Base-by-base conservation (phyloP, 1,140 invertebrate genomes). In the Linepithema humile region DNA sequence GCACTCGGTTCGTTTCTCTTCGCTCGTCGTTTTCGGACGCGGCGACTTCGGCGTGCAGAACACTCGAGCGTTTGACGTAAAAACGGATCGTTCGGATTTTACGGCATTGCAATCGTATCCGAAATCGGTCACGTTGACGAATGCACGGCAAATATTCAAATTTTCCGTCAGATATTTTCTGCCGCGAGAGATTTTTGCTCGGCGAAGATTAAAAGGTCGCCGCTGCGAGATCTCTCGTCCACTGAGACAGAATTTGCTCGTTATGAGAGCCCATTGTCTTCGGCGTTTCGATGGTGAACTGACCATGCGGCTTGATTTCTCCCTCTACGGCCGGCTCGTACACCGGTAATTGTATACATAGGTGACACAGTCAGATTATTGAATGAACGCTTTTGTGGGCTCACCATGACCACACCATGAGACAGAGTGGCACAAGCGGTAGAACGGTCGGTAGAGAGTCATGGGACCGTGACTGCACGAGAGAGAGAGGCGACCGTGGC, bases 371-470 rank as follows among this genome's bases (percentile, higher is more conserved):
- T 84, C 86, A 75, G 67, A 77, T 88, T 89, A 86, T 89, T 84
- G 84, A 89, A 89, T 88, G 84, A 88, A 86, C 84, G 87, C 84
- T 73, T 84, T 88, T 89, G 67, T 88, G 72, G 87, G 80, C 59
- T 55, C 78, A 57, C 86, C 83, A 78, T 85, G 72, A 74, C 77
- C 82, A 85, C 82, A 90, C 86, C 85, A 86, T 89, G 82, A 85
- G 86, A 90, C 77, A 72, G 78, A 73, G 75, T 70, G 69, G 38
- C 20, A 55, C 72, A 69, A 85, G 84, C 83, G 75, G 82, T 70
- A 65, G 78, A 38, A 88, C 65, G 67, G 67, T 67, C 72, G 85
- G 80, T 50, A 65, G 84, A 90, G 83, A 86, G 80, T 72, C 88
- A 88, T 89, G 87, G 87, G 87, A 86, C 87, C 87, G 70, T 88